Percentiles rank a stretch among this genome's conserved stretches.
Evolutionary conservation across 1,140 invertebrate genomes (phyloP).

Genomic region (Danaus melanippus): DNA sequence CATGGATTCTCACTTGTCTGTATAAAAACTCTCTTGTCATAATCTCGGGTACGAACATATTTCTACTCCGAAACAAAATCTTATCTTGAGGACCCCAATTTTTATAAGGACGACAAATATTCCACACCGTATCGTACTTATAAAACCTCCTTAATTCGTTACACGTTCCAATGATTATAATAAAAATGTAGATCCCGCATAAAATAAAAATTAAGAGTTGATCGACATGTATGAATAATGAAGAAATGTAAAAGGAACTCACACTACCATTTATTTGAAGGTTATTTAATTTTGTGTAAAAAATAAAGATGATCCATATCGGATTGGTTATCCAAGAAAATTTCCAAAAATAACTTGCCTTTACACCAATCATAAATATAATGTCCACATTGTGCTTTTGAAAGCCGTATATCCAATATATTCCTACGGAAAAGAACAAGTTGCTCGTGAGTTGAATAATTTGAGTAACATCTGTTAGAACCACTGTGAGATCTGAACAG

Average conservation of each 20-base stretch:
- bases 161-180: slow-evolving; percentile 32
- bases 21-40: slow-evolving; percentile 65
- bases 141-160: slow-evolving; percentile 32
- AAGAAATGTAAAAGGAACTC: slow-evolving; percentile 28
- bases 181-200: slow-evolving; percentile 32
- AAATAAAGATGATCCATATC: slow-evolving; percentile 26
- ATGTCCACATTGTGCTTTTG: slow-evolving; percentile 55
- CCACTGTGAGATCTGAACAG: slow-evolving; percentile 45
- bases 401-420: slow-evolving; percentile 58
- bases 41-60: slow-evolving; percentile 62
- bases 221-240: slow-evolving; percentile 26
- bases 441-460: slow-evolving; percentile 46
- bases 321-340: slow-evolving; percentile 48
- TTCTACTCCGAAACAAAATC: slow-evolving; percentile 48
- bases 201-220: slow-evolving; percentile 33
- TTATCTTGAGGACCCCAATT: slow-evolving; percentile 49
- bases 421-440: slow-evolving; percentile 41
- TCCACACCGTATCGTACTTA: slow-evolving; percentile 14
- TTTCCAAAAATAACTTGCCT: slow-evolving; percentile 53
- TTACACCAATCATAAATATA: slow-evolving; percentile 61
- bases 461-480: slow-evolving; percentile 37
- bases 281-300: slow-evolving; percentile 29
- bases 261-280: slow-evolving; percentile 20
- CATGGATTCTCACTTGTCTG: slow-evolving; percentile 51
- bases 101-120: slow-evolving; percentile 29